Base-by-base conservation (phyloP, 2,113 vertebrate genomes). In the Suricata suricatta region DNA sequence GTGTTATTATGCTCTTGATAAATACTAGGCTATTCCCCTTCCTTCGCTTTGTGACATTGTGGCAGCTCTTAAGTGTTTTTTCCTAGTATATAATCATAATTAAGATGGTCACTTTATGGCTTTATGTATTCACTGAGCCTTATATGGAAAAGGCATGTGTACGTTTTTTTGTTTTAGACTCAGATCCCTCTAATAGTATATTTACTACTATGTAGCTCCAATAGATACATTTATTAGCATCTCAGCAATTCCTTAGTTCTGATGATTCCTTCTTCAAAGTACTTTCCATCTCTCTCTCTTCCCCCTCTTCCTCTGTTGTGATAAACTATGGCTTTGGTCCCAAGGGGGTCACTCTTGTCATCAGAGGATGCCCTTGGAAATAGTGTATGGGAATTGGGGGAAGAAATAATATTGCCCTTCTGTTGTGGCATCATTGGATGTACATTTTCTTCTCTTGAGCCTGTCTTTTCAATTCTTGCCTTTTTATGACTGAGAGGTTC, bases 141-240 rank as follows among this genome's bases (percentile, higher is more conserved):
- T 68, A 44, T 3, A 9, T 50, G n/a, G 16, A 69, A 87, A 96
- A 86, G 60, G 52, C 15, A 23, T 25, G n/a, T 33, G 21, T 41
- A 82, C 19, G 38, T 77, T 83, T 76, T 81, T 86, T 94, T 90
- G 72, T 71, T 86, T 94, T 92, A 93, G 57, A 72, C 15, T 95
- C 16, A 79, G 84, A 89, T 86, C 60, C 21, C 31, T 79, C 52
- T 57, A 35, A 47, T 80, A 92, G 25, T 19, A 88, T 47, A 29
- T 33, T 84, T 96, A 35, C 52, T 91, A 80, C 11, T 9, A 0
- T 68, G 68, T 79, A 87, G 16, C 50, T 94, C 29, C 79, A 92
- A 25, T 93, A 35, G 66, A 44, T 69, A 79, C 63, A 21, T 84
- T 47, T 76, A 10, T 84, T 90, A 85, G 57, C 57, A n/a, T 93